phyloP scores from a whole-genome alignment of 2,113 vertebrate genomes.

The Sciurus niger region DNA sequence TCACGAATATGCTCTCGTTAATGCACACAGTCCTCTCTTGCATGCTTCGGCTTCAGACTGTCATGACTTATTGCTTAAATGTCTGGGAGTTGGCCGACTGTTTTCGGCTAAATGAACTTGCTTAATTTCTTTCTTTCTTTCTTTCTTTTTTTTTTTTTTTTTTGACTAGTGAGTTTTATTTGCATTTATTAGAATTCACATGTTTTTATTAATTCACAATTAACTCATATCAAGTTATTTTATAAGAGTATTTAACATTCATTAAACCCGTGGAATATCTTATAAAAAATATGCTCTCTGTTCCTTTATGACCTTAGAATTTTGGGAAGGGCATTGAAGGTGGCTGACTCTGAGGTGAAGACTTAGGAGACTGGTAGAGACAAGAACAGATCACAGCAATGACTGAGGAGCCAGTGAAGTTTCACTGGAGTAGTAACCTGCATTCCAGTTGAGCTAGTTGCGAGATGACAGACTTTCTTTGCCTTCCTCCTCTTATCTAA shows the following conservation, averaged over 20 bases:
- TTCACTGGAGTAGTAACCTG: neutral
- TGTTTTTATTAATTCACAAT: constrained; percentile 65
- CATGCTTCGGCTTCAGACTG: neutral
- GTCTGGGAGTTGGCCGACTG: constrained; percentile 2
- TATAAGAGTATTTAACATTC: constrained; percentile 54
- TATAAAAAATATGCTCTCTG: neutral
- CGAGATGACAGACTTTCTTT: neutral
- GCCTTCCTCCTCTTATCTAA: constrained; percentile 27
- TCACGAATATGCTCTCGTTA: neutral
- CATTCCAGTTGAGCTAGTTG: neutral
- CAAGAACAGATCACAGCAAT: neutral
- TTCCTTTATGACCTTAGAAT: constrained; percentile 51
- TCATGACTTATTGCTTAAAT: constrained; percentile 51
- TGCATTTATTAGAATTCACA: constrained; percentile 41
- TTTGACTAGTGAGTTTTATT: constrained; percentile 41
- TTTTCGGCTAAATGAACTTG: constrained; percentile 52
- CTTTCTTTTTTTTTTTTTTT: constrained; percentile 24
- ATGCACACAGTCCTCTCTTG: neutral
- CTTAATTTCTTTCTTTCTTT: constrained; percentile 6
- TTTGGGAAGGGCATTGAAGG: constrained; percentile 20
- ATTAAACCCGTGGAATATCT: neutral
- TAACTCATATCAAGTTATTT: constrained; percentile 71
- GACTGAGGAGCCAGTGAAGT: neutral
- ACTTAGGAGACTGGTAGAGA: neutral
- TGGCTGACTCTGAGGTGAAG: neutral